These are phyloP conservation scores for Cylas formicarius DNA, from an alignment of 1,140 invertebrate species.

Conservation along the genomic window DNA sequence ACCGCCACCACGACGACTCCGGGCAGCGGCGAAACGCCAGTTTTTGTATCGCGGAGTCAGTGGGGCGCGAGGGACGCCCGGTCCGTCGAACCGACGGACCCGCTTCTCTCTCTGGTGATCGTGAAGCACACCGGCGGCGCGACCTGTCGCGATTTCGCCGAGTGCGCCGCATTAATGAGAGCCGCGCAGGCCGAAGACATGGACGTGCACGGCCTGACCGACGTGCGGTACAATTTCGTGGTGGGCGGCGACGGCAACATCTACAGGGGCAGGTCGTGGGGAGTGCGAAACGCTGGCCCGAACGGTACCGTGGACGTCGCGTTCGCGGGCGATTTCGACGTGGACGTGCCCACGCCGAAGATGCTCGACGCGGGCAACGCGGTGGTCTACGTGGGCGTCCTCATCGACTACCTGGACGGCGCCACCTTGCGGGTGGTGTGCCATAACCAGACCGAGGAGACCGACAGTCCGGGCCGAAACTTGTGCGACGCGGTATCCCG, in stretches of 20 bases:
- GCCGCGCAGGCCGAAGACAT: slow-evolving; percentile 40
- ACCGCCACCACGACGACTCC: too few relatives aligned
- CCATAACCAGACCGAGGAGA: slow-evolving; percentile 40
- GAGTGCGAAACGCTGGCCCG: slow-evolving; percentile 47
- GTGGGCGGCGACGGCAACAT: slow-evolving; percentile 59
- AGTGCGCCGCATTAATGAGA: slow-evolving; percentile 40
- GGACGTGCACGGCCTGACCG: slow-evolving; percentile 38
- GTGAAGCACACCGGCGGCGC: slow-evolving; percentile 43
- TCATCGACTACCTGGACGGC: too few relatives aligned
- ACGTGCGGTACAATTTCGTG: slow-evolving; percentile 58
- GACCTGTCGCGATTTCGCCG: slow-evolving; percentile 29
- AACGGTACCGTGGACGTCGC: slow-evolving; percentile 43
- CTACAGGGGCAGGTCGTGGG: slow-evolving; percentile 58
- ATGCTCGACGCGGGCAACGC: too few relatives aligned
- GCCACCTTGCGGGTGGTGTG: too few relatives aligned
- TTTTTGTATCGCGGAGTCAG: too few relatives aligned
- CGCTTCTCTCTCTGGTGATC: slow-evolving; percentile 42
- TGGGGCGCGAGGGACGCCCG: too few relatives aligned
- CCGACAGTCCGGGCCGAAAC: slow-evolving; percentile 36
- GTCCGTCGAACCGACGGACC: too few relatives aligned
- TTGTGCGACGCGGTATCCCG: slow-evolving; percentile 32
- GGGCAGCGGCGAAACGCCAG: too few relatives aligned
- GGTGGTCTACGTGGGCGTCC: too few relatives aligned
- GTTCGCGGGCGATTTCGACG: slow-evolving; percentile 44
- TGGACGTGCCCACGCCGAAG: slow-evolving; percentile 30